Evolutionary conservation across 2,113 vertebrate genomes (phyloP).

Genomic region (Psittacus erithacus): DNA sequence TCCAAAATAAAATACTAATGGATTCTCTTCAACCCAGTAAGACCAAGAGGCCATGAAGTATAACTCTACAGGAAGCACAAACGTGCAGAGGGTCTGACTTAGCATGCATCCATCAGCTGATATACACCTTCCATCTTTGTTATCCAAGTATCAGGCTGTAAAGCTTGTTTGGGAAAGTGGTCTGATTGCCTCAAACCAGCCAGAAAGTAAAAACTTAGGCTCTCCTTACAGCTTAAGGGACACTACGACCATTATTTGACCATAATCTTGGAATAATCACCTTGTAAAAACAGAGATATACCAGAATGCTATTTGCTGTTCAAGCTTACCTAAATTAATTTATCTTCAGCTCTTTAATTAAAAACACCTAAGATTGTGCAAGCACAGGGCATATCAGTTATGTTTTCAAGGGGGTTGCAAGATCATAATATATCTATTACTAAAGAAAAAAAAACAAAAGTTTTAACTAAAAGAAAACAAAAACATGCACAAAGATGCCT

Average conservation of each 20-base stretch:
- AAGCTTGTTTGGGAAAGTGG: not conserved
- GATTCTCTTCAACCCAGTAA: not conserved
- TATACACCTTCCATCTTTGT: not conserved
- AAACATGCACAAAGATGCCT: not conserved
- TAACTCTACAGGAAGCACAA: not conserved
- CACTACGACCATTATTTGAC: not conserved
- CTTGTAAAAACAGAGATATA: not conserved
- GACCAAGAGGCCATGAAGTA: not conserved
- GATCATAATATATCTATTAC: not conserved
- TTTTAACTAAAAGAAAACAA: not conserved
- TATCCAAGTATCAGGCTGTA: not conserved
- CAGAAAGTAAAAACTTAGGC: not conserved
- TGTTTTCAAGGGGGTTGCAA: not conserved
- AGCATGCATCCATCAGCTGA: rapidly evolving
- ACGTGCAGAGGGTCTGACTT: not conserved
- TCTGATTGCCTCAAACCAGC: not conserved
- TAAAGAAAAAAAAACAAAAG: rapidly evolving
- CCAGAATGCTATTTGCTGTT: not conserved
- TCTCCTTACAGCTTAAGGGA: not conserved
- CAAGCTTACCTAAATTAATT: not conserved
- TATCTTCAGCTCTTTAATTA: not conserved
- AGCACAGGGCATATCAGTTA: rapidly evolving
- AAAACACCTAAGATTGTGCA: not conserved
- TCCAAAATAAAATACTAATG: not conserved
- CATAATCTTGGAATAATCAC: not conserved